Conservation (phyloP, 2,888 invertebrate species). For the Cotesia congregata region DNA sequence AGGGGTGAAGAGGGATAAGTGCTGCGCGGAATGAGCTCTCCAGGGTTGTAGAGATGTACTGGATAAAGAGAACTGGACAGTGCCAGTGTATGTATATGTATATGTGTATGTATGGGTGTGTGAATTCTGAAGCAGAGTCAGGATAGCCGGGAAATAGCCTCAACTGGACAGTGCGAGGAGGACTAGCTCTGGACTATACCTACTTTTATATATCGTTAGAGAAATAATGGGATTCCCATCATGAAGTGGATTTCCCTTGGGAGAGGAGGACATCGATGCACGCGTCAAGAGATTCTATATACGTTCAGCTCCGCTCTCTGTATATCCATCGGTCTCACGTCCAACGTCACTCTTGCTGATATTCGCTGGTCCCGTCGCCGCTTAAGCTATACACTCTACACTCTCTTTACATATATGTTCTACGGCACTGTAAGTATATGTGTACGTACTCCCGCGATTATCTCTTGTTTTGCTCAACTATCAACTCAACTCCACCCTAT, state of each 20-base stretch:
- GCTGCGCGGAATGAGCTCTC: conserved; percentile 38
- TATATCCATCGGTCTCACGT: conserved; percentile 47
- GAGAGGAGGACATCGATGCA: conserved; percentile 66
- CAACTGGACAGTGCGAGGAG: conserved; percentile 52
- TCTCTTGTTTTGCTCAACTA: conserved; percentile 33
- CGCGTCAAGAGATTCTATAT: conserved; percentile 60
- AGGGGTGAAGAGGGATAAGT: conserved; percentile 31
- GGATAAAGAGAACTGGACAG: conserved; percentile 30
- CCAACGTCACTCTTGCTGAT: conserved; percentile 36
- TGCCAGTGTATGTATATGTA: conserved; percentile 24
- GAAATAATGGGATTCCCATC: conserved; percentile 70
- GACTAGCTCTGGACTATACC: conserved; percentile 53
- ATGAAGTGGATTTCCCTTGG: conserved; percentile 71
- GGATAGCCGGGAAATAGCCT: conserved; percentile 50
- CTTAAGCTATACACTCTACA: background rate
- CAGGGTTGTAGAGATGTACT: conserved; percentile 30
- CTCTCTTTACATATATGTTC: background rate
- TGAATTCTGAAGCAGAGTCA: conserved; percentile 35
- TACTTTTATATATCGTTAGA: conserved; percentile 55
- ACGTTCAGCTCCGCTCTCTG: background rate
- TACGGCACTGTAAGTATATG: background rate
- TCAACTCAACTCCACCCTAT: conserved; percentile 24
- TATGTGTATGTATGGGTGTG: conserved; percentile 22
- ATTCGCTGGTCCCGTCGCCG: background rate
- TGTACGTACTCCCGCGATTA: conserved; percentile 24